These are phyloP conservation scores for Scopus umbretta DNA, from an alignment of 2,113 vertebrate genomes.

Conservation along the genomic window DNA sequence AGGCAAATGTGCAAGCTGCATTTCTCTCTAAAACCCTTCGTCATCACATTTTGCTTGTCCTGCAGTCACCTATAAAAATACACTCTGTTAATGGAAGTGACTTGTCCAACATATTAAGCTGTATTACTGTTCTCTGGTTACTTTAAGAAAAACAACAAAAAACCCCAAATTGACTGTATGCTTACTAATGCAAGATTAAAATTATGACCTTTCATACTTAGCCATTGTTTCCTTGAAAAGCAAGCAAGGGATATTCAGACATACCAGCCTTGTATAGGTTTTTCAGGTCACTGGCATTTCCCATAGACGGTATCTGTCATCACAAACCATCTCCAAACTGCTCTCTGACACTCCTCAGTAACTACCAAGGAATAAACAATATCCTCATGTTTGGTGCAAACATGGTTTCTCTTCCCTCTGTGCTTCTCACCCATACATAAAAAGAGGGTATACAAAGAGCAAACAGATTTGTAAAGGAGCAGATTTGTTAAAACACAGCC, in stretches of 20 bases:
- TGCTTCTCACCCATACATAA: not conserved
- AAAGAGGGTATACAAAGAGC: not conserved
- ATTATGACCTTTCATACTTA: not conserved
- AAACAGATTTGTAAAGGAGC: not conserved
- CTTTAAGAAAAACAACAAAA: not conserved
- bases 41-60: not conserved
- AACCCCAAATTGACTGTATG: rapidly evolving
- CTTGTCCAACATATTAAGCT: not conserved
- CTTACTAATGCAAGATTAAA: not conserved
- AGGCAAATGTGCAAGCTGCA: not conserved
- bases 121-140: not conserved
- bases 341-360: not conserved
- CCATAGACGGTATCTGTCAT: not conserved
- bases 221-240: not conserved
- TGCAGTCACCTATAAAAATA: not conserved
- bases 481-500: not conserved
- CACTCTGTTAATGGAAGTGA: not conserved
- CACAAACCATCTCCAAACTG: not conserved
- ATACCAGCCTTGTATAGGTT: not conserved
- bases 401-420: not conserved
- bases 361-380: not conserved
- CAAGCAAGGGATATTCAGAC: not conserved
- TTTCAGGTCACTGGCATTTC: not conserved
- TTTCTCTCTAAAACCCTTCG: not conserved
- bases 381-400: not conserved